Conservation (phyloP, 2,888 invertebrate species). For the Lithophane leautieri region DNA sequence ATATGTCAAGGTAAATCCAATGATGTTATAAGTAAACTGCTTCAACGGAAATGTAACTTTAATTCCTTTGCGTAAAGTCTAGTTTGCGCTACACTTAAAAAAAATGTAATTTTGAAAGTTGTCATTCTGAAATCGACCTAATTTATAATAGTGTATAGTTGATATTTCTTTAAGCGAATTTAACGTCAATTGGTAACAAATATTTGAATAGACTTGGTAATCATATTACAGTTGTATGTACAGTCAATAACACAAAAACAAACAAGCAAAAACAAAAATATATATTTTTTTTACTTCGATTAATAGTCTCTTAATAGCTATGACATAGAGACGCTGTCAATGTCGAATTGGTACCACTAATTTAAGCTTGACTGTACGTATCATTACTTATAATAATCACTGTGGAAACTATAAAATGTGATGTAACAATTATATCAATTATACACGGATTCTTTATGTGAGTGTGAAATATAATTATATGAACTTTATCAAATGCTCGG, state of each 20-base stretch:
- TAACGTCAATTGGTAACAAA: neutral
- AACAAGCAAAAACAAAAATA: too few relatives aligned
- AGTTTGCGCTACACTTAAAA: neutral
- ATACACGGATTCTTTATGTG: neutral
- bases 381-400: slow-evolving; percentile 1
- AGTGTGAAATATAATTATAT: neutral
- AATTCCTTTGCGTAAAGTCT: too few relatives aligned
- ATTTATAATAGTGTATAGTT: neutral
- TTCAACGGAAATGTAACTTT: neutral
- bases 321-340: neutral
- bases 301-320: neutral
- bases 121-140: neutral
- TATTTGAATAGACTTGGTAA: neutral
- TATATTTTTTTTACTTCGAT: too few relatives aligned
- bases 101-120: neutral
- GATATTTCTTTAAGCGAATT: neutral
- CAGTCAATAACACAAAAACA: neutral
- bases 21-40: slow-evolving; percentile 1
- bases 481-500: neutral
- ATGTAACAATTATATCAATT: slow-evolving; percentile 31
- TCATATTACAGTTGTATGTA: neutral
- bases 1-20: neutral
- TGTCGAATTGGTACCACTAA: neutral
- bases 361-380: neutral
- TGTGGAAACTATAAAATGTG: neutral